These are phyloP conservation scores for Chorisops tibialis DNA, from an alignment of 2,888 invertebrate genomes.

Conservation along the genomic window DNA sequence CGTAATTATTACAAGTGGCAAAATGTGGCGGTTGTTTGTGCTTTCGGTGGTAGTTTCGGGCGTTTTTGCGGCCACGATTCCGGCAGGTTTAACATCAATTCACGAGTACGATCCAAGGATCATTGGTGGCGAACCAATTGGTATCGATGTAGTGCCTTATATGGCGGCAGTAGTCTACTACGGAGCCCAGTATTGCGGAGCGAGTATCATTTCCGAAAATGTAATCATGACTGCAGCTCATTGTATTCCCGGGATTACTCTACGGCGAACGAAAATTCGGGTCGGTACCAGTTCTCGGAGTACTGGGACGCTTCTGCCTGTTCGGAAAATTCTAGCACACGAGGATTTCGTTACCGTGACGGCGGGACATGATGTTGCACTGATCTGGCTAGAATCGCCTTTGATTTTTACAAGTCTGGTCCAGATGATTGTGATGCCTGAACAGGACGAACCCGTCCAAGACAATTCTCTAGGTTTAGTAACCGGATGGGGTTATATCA, in stretches of 20 bases:
- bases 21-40: no score
- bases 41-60: not conserved
- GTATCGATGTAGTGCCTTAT: conserved; percentile 24
- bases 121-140: conserved; percentile 25
- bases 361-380: conserved; percentile 17
- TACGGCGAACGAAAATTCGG: conserved; percentile 10
- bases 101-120: conserved; percentile 24
- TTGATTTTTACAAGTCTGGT: conserved; percentile 1
- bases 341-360: conserved; percentile 3
- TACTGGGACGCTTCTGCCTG: not conserved
- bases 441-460: not conserved
- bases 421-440: conserved; percentile 15
- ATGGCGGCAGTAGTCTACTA: conserved; percentile 17
- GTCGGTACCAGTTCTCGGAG: conserved; percentile 10
- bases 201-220: not conserved
- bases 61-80: not conserved
- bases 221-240: conserved; percentile 16
- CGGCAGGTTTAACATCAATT: not conserved
- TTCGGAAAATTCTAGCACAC: conserved; percentile 8
- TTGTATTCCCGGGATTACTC: not conserved
- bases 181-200: conserved; percentile 21
- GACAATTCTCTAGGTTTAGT: not conserved
- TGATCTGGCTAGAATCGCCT: conserved; percentile 12
- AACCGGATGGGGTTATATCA: conserved; percentile 23
- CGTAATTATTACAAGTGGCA: no score